Evolutionary conservation across 2,113 vertebrate species (phyloP).

Genomic region (Psammodynastes pulverulentus): DNA sequence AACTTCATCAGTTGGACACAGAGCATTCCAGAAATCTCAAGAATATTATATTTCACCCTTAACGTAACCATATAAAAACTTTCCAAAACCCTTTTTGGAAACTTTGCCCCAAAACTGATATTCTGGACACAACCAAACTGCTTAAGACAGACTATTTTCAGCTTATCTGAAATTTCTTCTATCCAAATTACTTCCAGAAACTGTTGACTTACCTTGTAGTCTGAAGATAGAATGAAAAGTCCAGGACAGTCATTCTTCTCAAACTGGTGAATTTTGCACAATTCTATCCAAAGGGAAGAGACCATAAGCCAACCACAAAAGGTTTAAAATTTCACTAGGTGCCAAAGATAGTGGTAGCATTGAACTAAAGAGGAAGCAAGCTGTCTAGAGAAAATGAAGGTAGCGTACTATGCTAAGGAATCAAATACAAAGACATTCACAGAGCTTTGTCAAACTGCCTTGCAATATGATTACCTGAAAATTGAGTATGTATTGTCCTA

Average conservation of each 20-base stretch:
- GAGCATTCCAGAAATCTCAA: background rate
- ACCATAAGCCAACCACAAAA: background rate
- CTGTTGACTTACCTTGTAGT: background rate
- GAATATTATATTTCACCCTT: background rate
- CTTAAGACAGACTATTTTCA: background rate
- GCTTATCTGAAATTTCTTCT: background rate
- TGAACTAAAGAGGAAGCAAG: background rate
- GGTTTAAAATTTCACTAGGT: background rate
- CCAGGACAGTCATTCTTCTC: background rate
- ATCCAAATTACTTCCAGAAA: background rate
- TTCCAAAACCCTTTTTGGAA: accelerated
- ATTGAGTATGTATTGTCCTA: background rate
- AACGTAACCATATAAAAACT: background rate
- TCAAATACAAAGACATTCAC: background rate
- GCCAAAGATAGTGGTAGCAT: background rate
- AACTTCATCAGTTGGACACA: background rate
- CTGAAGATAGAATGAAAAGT: background rate
- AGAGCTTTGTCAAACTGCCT: background rate
- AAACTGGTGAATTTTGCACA: background rate
- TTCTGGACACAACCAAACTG: background rate
- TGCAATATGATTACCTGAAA: background rate
- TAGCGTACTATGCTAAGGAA: background rate
- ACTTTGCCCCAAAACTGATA: background rate
- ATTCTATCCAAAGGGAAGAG: background rate
- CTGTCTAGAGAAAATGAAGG: background rate